Conservation (phyloP, 2,888 invertebrate species). For the Microplitis deprimator region DNA sequence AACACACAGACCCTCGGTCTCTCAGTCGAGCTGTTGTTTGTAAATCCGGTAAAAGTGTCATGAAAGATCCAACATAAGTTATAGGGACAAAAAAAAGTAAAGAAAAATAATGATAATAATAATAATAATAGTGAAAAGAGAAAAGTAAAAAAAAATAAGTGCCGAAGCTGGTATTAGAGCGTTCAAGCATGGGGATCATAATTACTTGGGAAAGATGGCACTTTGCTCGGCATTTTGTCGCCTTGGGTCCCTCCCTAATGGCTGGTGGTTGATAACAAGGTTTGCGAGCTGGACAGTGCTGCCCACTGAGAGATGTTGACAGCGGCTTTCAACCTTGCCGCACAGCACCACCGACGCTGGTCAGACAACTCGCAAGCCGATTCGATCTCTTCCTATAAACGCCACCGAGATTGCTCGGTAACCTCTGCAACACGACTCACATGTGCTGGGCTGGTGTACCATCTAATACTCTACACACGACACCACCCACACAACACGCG, state of each 20-base stretch:
- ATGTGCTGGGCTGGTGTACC: too few species aligned
- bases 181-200: slow-evolving; percentile 56
- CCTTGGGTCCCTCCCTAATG: slow-evolving; percentile 69
- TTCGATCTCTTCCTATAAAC: slow-evolving; percentile 39
- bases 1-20: too few species aligned
- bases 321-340: slow-evolving; percentile 70
- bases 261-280: slow-evolving; percentile 71
- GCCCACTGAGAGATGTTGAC: slow-evolving; percentile 71
- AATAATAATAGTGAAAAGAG: background rate
- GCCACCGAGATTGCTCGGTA: slow-evolving; percentile 28
- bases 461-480: background rate
- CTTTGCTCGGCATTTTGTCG: slow-evolving; percentile 71
- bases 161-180: slow-evolving; percentile 13
- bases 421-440: background rate
- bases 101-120: background rate
- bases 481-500: background rate
- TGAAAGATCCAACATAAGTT: background rate
- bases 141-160: slow-evolving; percentile 7
- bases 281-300: slow-evolving; percentile 67
- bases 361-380: slow-evolving; percentile 31
- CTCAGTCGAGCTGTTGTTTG: background rate
- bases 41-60: background rate
- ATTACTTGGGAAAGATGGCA: slow-evolving; percentile 71
- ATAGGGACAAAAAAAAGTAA: background rate
- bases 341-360: slow-evolving; percentile 45